Evolutionary conservation across 2,888 invertebrate species (phyloP).

Genomic region (Lasiommata megera): DNA sequence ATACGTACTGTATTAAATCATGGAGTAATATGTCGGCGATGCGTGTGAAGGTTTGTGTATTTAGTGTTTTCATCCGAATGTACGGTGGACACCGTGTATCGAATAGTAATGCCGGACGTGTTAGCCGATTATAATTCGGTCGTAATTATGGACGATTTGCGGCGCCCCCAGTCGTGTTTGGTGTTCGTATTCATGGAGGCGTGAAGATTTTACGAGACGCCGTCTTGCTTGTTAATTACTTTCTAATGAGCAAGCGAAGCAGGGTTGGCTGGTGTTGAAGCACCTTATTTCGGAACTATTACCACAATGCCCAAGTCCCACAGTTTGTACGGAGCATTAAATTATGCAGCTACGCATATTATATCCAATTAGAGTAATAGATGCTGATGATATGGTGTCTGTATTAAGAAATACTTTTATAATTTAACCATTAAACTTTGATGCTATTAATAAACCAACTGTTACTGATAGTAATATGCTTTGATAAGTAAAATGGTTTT

Average conservation of each 20-base stretch:
- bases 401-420: background rate
- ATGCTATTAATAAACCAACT: background rate
- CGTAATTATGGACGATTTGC: slow-evolving; percentile 53
- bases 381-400: background rate
- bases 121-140: slow-evolving; percentile 62
- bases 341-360: slow-evolving; percentile 6
- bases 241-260: slow-evolving; percentile 60
- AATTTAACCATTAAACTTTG: background rate
- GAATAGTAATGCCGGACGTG: slow-evolving; percentile 59
- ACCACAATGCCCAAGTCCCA: background rate
- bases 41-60: slow-evolving; percentile 62
- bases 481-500: background rate
- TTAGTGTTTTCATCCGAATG: slow-evolving; percentile 52
- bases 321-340: background rate
- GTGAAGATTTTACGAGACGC: slow-evolving; percentile 47
- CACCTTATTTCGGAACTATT: background rate
- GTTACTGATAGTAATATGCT: too few species aligned
- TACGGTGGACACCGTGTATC: slow-evolving; percentile 49
- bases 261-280: slow-evolving; percentile 6
- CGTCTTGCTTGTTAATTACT: slow-evolving; percentile 63
- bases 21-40: slow-evolving; percentile 61
- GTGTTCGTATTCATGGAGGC: slow-evolving; percentile 42
- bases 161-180: slow-evolving; percentile 41
- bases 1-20: slow-evolving; percentile 44
- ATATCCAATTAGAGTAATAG: slow-evolving; percentile 7